Evolutionary conservation across 2,888 invertebrate species (phyloP), one percentile per base, ranked within the genome.

Genomic region (Crioceris asparagi): DNA sequence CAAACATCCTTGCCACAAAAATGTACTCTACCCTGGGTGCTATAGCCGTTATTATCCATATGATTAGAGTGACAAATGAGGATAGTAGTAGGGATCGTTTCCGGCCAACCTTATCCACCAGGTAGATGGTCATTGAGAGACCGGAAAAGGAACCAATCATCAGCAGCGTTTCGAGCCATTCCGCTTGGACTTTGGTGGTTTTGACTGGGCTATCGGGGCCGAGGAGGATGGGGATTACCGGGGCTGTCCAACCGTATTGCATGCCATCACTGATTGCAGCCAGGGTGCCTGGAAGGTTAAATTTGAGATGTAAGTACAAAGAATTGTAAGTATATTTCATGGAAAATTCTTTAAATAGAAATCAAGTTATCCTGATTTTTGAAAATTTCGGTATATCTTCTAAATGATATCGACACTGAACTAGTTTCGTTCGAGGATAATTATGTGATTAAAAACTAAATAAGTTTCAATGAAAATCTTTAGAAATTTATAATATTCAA

Each of bases 201-300:
- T 45, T 40, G 2, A 63, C 57, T 10, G 62, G 62, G 15, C 53
- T 52, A 36, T 55, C 52, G 2, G 45, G 47, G 5, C 44, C 38
- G 39, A 56, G 45, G 11, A 64, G 51, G 3, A 61, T 48, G 2
- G 61, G 62, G 10, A 60, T 53, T 11, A 60, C 52, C 4, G 65
- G 64, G 3, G 64, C 59, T 12, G 64, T 60, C 65, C 65, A 64
- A 10, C 61, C 63, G 32, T 65, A 65, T 44, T 62, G 61, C 59
- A 65, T 64, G 25, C 65, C 65, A 55, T 65, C 65, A 17, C 62
- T 60, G 29, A 64, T 55, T 12, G 61, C 62, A 29, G 59, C 58
- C 17, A 64, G 38, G 3, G 62, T 62, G 41, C 58, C 64, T 64
- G 50, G 23, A 60, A 60, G n/a, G n/a, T n/a, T n/a, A n/a, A n/a